Conservation (phyloP, 2,888 invertebrate genomes). For the Parnassius mnemosyne region DNA sequence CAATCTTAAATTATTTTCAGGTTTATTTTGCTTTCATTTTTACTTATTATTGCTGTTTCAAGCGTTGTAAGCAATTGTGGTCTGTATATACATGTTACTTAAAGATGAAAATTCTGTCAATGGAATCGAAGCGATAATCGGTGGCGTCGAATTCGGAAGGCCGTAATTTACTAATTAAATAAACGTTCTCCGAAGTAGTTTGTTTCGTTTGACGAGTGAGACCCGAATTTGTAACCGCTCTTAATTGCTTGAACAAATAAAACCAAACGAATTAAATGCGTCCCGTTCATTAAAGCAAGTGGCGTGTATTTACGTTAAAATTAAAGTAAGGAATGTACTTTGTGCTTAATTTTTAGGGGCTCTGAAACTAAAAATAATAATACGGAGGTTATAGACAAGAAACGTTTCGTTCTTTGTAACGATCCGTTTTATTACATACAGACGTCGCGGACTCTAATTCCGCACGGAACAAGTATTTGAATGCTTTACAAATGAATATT, state of each 20-base stretch:
- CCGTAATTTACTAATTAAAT: slow-evolving; percentile 42
- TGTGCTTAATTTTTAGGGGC: neutral
- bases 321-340: slow-evolving; percentile 6
- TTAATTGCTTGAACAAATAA: slow-evolving; percentile 41
- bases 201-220: slow-evolving; percentile 36
- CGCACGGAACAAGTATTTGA: too few species aligned
- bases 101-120: neutral
- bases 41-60: too few species aligned
- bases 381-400: too few species aligned
- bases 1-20: too few species aligned
- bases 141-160: slow-evolving; percentile 18
- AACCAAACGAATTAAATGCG: slow-evolving; percentile 27
- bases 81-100: neutral
- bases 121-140: neutral
- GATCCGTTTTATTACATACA: too few species aligned
- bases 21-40: neutral
- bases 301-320: slow-evolving; percentile 16
- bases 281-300: slow-evolving; percentile 18
- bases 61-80: neutral
- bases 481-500: too few species aligned
- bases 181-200: slow-evolving; percentile 40
- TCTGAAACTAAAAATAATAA: too few species aligned
- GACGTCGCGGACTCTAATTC: too few species aligned
- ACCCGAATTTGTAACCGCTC: slow-evolving; percentile 37
- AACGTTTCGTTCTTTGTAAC: too few species aligned